phyloP scores from a whole-genome alignment of 2,888 invertebrate genomes.

The Eristalis intricaria region DNA sequence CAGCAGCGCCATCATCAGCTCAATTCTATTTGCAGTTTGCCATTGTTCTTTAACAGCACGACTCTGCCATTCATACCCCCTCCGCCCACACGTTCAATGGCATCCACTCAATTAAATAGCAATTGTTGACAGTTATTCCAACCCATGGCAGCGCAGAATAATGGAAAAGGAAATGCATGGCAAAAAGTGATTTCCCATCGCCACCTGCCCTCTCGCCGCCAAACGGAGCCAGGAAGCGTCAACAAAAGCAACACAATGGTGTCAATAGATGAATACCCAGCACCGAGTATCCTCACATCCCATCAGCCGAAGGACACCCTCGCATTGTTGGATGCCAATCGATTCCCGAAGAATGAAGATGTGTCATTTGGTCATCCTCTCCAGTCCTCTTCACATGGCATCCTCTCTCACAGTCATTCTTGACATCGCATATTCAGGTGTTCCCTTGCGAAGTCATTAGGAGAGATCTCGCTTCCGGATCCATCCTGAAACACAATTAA shows the following conservation, averaged over 20 bases:
- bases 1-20: not conserved
- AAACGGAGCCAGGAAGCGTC: not conserved
- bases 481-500: not conserved
- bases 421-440: not conserved
- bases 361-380: not conserved
- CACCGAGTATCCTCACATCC: not conserved
- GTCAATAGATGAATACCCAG: not conserved
- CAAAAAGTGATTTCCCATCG: constrained; percentile 8
- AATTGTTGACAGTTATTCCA: constrained; percentile 7
- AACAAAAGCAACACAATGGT: not conserved
- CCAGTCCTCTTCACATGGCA: not conserved
- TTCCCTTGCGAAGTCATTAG: not conserved
- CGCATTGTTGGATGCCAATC: not conserved
- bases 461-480: not conserved
- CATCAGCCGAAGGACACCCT: not conserved
- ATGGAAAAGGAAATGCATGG: constrained; percentile 6
- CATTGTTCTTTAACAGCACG: not conserved
- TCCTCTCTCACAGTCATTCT: no score
- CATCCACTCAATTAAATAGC: constrained; percentile 18
- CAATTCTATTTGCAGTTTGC: not conserved
- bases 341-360: not conserved
- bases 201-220: not conserved
- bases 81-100: not conserved
- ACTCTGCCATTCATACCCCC: not conserved
- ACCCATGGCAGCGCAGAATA: not conserved